Evolutionary conservation across 2,888 invertebrate species (phyloP).

Genomic region (Trichopria drosophilae): DNA sequence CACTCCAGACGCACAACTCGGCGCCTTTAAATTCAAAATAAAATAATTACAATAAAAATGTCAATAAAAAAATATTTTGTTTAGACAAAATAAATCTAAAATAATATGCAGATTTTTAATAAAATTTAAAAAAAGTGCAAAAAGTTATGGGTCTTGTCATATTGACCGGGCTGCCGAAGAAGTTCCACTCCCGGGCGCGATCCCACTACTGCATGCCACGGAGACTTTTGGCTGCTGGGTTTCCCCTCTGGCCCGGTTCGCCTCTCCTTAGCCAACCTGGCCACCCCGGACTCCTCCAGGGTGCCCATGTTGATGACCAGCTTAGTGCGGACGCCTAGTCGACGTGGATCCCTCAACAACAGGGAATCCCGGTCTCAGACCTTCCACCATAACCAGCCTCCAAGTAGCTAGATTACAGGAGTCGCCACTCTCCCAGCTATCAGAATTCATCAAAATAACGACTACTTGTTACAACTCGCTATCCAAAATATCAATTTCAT

Average conservation of each 20-base stretch:
- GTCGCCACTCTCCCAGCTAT: slow-evolving; percentile 91
- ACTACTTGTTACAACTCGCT: too few relatives aligned
- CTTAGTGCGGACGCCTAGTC: slow-evolving; percentile 97
- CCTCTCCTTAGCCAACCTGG: slow-evolving; percentile 97
- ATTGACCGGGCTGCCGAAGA: slow-evolving; percentile 83
- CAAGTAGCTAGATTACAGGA: slow-evolving; percentile 98
- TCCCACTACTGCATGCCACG: slow-evolving; percentile 98
- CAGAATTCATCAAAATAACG: too few relatives aligned
- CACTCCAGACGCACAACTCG: too few relatives aligned
- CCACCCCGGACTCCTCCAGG: slow-evolving; percentile 78
- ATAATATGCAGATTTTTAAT: too few relatives aligned
- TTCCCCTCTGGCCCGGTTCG: slow-evolving; percentile 98
- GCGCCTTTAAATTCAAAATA: too few relatives aligned
- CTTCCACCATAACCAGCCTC: slow-evolving; percentile 90
- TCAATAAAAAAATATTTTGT: too few relatives aligned
- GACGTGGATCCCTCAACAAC: slow-evolving; percentile 69
- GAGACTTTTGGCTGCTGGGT: slow-evolving; percentile 99
- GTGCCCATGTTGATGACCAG: slow-evolving; percentile 94
- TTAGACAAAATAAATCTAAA: too few relatives aligned
- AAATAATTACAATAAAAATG: too few relatives aligned
- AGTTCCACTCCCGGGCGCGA: slow-evolving; percentile 94
- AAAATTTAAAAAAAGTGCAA: slow-evolving; percentile 50
- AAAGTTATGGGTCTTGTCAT: slow-evolving; percentile 77
- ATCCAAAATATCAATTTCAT: too few relatives aligned
- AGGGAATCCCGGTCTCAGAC: slow-evolving; percentile 86